Evolutionary conservation across 2,797 vertebrate genomes (phyloP).

Genomic region (Hipposideros larvatus): DNA sequence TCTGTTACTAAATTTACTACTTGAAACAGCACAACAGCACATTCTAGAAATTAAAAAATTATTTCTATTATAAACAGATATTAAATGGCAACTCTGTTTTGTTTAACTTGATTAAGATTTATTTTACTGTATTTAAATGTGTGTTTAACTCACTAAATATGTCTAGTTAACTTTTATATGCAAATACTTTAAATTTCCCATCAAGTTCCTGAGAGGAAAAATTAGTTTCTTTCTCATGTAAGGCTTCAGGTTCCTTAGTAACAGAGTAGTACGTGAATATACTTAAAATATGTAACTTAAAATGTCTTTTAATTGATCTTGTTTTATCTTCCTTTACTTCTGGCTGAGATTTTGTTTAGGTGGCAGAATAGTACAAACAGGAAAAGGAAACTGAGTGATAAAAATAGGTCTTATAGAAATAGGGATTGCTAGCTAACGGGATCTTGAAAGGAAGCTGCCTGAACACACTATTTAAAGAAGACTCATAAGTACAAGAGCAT

Average conservation of each 20-base stretch:
- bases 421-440: neutral
- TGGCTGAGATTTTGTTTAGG: constrained; percentile 26
- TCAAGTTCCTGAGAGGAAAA: constrained; percentile 39
- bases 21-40: neutral
- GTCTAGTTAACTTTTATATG: neutral
- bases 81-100: neutral
- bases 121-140: constrained; percentile 8
- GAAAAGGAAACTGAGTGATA: neutral
- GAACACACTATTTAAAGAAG: neutral
- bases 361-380: neutral
- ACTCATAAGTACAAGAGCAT: neutral
- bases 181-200: constrained; percentile 29
- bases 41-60: constrained; percentile 54
- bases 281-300: neutral
- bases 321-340: neutral
- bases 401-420: neutral
- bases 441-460: neutral
- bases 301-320: constrained; percentile 6
- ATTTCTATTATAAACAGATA: constrained; percentile 16
- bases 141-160: constrained; percentile 30
- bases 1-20: constrained; percentile 26
- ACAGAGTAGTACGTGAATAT: neutral
- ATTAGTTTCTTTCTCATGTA: neutral
- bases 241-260: neutral
- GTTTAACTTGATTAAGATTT: neutral